A percentile compares a stretch with the other conserved stretches of the same genome.
phyloP scores from a whole-genome alignment of 2,113 vertebrate species.

The Pleuronectes platessa region DNA sequence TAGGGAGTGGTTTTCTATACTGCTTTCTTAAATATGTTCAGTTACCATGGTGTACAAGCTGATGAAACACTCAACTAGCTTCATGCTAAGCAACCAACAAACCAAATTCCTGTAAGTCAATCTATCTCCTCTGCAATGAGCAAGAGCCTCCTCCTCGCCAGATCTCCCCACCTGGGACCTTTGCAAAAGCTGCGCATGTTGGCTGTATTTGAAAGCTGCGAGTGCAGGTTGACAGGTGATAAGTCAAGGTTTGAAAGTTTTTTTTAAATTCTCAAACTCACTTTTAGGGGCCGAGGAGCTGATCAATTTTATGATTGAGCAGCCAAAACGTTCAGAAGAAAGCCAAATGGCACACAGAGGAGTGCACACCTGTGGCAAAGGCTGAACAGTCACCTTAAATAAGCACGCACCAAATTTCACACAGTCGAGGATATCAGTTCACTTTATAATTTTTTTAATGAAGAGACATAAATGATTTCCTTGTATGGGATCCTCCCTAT shows the following conservation, averaged over 20 bases:
- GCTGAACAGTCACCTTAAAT: too few relatives aligned
- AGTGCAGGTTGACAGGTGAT: constrained; percentile 17
- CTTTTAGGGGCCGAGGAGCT: constrained; percentile 1
- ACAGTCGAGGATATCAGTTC: too few relatives aligned
- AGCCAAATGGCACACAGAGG: too few relatives aligned
- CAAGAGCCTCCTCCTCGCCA: neutral
- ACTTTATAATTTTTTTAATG: too few relatives aligned
- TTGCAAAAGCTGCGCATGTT: constrained; percentile 20
- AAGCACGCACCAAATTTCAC: too few relatives aligned
- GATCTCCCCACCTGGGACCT: constrained; percentile 1
- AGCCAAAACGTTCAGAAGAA: neutral
- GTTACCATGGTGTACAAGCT: neutral
- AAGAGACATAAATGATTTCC: too few relatives aligned
- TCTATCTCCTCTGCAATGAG: neutral
- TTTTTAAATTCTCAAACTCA: constrained; percentile 21
- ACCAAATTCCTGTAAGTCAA: neutral
- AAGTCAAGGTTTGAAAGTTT: constrained; percentile 34
- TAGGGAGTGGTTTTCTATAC: neutral
- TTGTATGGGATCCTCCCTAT: too few relatives aligned
- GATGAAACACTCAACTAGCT: neutral
- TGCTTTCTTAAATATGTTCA: neutral
- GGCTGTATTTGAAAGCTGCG: constrained; percentile 4
- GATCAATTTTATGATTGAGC: constrained; percentile 20
- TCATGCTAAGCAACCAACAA: neutral
- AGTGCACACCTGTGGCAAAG: too few relatives aligned